A percentile compares a stretch with the other conserved stretches of the same genome.
These are phyloP conservation scores for Hormaphis cornu DNA, from an alignment of 1,140 invertebrate genomes.

Conservation along the genomic window DNA sequence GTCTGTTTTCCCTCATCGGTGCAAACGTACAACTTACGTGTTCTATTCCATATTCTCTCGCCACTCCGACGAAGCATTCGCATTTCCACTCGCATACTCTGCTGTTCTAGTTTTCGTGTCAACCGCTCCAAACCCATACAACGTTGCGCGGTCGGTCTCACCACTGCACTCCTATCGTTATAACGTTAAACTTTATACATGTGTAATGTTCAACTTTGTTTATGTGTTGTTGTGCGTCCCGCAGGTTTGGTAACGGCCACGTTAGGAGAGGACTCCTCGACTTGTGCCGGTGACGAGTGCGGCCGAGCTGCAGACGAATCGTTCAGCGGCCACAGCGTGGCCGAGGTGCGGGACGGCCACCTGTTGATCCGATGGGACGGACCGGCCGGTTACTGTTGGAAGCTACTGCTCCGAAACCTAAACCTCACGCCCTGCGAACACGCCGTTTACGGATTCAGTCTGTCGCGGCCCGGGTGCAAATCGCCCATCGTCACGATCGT, in stretches of 20 bases:
- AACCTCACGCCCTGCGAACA: conserved; percentile 5
- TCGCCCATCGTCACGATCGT: not conserved
- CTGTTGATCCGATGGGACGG: conserved; percentile 16
- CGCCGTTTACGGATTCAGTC: not conserved
- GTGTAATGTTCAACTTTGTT: too few species aligned
- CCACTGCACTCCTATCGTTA: too few species aligned
- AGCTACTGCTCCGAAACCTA: not conserved
- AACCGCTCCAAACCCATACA: too few species aligned
- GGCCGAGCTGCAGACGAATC: not conserved
- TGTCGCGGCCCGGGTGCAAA: not conserved
- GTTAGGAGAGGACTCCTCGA: not conserved
- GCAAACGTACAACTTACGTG: too few species aligned
- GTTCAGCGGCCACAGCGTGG: not conserved
- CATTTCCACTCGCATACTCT: too few species aligned
- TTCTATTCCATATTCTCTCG: too few species aligned
- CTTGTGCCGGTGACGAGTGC: not conserved
- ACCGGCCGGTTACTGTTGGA: conserved; percentile 17
- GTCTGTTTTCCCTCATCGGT: too few species aligned
- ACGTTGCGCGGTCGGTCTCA: too few species aligned
- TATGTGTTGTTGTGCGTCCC: not conserved
- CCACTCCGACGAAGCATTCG: too few species aligned
- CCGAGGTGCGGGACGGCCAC: conserved; percentile 8
- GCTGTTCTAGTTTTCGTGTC: too few species aligned
- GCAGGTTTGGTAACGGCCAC: conserved; percentile 1
- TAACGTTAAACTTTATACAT: too few species aligned